Percentiles rank a stretch among this genome's conserved stretches.
These are phyloP conservation scores for Anableps anableps DNA, from an alignment of 2,797 vertebrate genomes.

Conservation along the genomic window DNA sequence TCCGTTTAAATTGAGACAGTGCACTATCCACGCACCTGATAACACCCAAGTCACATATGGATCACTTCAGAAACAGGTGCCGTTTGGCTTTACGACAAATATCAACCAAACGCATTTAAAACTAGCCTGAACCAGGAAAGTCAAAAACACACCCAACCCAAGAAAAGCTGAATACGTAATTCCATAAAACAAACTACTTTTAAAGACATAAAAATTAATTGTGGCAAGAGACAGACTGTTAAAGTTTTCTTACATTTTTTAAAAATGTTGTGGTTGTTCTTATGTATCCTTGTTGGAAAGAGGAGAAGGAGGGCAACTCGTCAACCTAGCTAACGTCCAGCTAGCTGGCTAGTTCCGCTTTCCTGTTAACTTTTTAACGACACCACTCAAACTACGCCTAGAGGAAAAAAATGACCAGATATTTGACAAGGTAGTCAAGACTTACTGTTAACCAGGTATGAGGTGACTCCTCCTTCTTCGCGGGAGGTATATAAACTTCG, in stretches of 20 bases:
- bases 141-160: constrained; percentile 40
- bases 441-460: constrained; percentile 55
- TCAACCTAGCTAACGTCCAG: constrained; percentile 38
- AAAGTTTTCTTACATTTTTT: constrained; percentile 62
- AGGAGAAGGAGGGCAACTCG: neutral
- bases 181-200: neutral
- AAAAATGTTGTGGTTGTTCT: constrained; percentile 20
- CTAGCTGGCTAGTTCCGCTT: constrained; percentile 74
- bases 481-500: constrained; percentile 60
- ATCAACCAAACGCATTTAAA: neutral
- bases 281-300: constrained; percentile 7
- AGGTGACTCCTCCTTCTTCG: constrained; percentile 65
- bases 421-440: constrained; percentile 40
- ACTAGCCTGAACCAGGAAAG: neutral
- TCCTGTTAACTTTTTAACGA: constrained; percentile 42
- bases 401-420: neutral
- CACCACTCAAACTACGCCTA: constrained; percentile 21
- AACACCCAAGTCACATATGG: neutral
- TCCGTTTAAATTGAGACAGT: neutral
- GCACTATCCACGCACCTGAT: constrained; percentile 6
- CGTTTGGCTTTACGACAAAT: constrained; percentile 11
- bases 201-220: neutral
- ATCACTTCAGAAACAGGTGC: constrained; percentile 59
- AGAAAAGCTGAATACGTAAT: neutral
- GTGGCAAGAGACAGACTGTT: neutral